A percentile compares a stretch with the other conserved stretches of the same genome.
Evolutionary conservation across 2,113 vertebrate species (phyloP).

Genomic region (Tachycineta bicolor): DNA sequence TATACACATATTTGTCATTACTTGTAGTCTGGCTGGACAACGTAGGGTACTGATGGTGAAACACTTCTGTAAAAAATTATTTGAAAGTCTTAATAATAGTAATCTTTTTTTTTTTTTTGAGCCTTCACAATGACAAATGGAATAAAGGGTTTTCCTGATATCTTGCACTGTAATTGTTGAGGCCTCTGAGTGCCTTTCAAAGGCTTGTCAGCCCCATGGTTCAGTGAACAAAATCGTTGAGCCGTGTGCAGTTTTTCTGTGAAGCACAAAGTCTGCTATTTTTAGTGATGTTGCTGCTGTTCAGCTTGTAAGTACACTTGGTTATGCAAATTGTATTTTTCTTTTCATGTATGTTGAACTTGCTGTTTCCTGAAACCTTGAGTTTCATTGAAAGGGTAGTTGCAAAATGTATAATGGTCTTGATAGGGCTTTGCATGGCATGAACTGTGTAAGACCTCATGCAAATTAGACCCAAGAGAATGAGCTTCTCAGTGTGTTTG

Average conservation of each 20-base stretch:
- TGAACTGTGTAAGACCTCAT: background rate
- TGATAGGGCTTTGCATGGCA: background rate
- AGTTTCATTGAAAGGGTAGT: background rate
- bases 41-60: background rate
- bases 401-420: background rate
- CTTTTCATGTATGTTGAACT: background rate
- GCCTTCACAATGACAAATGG: background rate
- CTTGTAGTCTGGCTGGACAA: background rate
- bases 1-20: background rate
- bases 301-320: background rate
- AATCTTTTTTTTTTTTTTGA: background rate
- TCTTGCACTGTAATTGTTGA: background rate
- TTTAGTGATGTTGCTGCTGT: background rate
- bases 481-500: background rate
- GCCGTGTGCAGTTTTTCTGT: background rate
- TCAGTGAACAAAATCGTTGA: background rate
- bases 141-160: background rate
- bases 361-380: background rate
- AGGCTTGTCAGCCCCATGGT: background rate
- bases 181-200: background rate
- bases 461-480: background rate
- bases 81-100: background rate
- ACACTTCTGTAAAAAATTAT: background rate
- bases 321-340: background rate
- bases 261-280: slow-evolving; percentile 19